phyloP scores from a whole-genome alignment of 1,140 invertebrate genomes.

The Xylocopa sonorina region DNA sequence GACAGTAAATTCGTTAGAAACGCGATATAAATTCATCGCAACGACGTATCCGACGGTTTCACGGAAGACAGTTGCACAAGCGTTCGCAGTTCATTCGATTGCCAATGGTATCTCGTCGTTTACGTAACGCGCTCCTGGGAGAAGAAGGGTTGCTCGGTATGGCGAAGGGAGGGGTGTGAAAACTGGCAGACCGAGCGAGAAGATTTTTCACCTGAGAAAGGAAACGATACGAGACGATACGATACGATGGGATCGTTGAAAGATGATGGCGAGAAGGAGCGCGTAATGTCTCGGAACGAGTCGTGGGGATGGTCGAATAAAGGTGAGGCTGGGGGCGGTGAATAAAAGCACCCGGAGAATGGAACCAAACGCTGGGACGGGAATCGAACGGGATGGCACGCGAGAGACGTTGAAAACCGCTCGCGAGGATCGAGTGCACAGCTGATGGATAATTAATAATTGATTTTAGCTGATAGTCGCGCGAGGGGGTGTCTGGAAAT shows the following conservation, averaged over 20 bases:
- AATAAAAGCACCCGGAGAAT: slow-evolving; percentile 5
- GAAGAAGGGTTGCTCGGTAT: not conserved
- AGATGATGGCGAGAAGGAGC: not conserved
- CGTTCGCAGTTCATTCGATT: not conserved
- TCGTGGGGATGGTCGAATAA: not conserved
- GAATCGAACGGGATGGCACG: not conserved
- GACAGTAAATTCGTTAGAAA: too few species aligned
- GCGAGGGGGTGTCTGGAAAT: not conserved
- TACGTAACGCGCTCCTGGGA: not conserved
- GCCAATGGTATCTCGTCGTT: not conserved
- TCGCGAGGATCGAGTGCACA: not conserved
- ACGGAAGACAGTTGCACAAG: not conserved
- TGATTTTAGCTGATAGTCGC: not conserved
- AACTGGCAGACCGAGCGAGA: not conserved
- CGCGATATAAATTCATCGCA: too few species aligned
- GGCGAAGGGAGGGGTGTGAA: not conserved
- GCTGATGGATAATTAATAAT: slow-evolving; percentile 19
- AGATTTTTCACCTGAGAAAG: slow-evolving; percentile 9
- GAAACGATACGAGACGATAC: not conserved
- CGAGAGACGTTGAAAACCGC: not conserved
- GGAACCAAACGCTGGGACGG: not conserved
- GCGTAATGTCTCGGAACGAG: not conserved
- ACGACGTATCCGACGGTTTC: not conserved
- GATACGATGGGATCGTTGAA: not conserved
- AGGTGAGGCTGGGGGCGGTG: not conserved